A percentile compares a stretch with the other conserved stretches of the same genome.
phyloP scores from a whole-genome alignment of 2,113 vertebrate species.

The Lucifuga dentata region DNA sequence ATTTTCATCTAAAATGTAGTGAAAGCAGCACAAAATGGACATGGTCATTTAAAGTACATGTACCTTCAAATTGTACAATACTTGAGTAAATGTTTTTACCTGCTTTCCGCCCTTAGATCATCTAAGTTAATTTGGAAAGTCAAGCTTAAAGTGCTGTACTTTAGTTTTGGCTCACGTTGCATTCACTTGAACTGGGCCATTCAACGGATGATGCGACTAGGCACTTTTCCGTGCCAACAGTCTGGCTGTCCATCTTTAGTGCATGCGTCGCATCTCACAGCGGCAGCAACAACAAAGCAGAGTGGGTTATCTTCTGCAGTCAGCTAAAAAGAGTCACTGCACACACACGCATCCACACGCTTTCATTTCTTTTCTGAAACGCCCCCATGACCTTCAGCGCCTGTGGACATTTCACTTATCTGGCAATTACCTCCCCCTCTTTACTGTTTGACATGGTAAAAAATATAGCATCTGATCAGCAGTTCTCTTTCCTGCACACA shows the following conservation, averaged over 20 bases:
- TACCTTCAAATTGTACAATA: too few species aligned
- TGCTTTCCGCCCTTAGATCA: too few species aligned
- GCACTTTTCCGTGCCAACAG: constrained; percentile 42
- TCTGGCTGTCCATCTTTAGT: constrained; percentile 15
- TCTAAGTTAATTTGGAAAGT: constrained; percentile 10
- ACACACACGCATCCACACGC: neutral
- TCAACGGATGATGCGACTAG: constrained; percentile 42
- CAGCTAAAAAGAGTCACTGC: constrained; percentile 17
- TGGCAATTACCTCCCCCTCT: neutral
- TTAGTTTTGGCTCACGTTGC: constrained; percentile 15
- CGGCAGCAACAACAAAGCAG: constrained; percentile 21
- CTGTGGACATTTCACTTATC: constrained; percentile 9
- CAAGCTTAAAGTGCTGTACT: neutral
- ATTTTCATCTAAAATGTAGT: too few species aligned
- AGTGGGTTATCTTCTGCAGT: constrained; percentile 23
- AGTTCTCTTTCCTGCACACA: constrained; percentile 11
- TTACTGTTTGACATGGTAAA: neutral
- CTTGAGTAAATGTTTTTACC: too few species aligned
- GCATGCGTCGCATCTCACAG: constrained; percentile 28
- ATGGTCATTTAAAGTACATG: too few species aligned
- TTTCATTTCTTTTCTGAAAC: neutral
- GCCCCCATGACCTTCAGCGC: constrained; percentile 41
- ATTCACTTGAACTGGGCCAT: constrained; percentile 9
- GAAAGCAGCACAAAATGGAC: too few species aligned
- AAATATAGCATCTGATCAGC: neutral